A percentile compares a stretch with the other conserved stretches of the same genome.
Conservation (phyloP, 2,797 vertebrate species). For the Threskiornis aethiopicus region DNA sequence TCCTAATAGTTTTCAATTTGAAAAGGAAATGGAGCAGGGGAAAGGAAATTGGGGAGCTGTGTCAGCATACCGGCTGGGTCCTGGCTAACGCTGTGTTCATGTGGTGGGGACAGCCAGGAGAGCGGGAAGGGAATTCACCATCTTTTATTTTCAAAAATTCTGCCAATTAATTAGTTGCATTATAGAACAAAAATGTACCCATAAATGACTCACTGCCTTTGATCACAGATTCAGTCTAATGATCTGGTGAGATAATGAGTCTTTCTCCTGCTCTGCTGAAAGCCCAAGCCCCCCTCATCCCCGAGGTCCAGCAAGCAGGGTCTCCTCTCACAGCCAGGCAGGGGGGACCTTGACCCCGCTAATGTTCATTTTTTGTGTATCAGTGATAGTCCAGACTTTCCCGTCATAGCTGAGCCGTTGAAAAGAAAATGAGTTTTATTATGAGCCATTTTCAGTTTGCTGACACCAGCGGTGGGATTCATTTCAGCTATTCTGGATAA, state of each 20-base stretch:
- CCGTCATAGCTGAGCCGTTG: not conserved
- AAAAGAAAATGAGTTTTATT: not conserved
- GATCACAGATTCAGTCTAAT: not conserved
- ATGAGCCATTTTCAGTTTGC: not conserved
- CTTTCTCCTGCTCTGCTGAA: not conserved
- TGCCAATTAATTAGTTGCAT: not conserved
- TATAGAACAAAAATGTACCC: not conserved
- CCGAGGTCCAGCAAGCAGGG: not conserved
- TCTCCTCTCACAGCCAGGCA: not conserved
- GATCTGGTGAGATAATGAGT: not conserved
- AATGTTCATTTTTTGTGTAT: not conserved
- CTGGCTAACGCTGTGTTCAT: not conserved
- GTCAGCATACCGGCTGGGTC: slow-evolving; percentile 13
- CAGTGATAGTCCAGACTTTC: not conserved
- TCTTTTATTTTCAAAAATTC: not conserved
- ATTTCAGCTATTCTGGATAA: not conserved
- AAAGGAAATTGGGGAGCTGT: slow-evolving; percentile 36
- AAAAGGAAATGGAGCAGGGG: slow-evolving; percentile 67
- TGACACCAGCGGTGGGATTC: not conserved
- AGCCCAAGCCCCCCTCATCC: not conserved
- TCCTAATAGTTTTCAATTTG: slow-evolving; percentile 68
- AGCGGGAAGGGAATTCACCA: not conserved
- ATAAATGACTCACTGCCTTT: not conserved
- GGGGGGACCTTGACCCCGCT: fast-evolving
- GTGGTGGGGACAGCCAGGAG: not conserved